Evolutionary conservation across 1,140 invertebrate genomes (phyloP).

Genomic region (Trichonephila clavipes): DNA sequence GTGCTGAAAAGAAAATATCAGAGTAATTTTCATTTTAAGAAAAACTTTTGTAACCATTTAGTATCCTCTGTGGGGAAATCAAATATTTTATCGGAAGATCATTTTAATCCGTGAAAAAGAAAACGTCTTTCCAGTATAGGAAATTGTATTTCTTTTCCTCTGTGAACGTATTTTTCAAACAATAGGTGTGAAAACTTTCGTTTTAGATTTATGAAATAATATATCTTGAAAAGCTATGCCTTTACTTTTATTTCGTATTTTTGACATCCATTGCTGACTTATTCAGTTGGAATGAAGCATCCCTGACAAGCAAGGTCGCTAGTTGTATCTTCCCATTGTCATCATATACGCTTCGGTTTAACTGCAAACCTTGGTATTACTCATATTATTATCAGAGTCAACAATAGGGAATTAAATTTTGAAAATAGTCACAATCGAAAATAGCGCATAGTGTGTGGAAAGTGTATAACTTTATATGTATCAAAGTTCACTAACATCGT

Average conservation of each 20-base stretch:
- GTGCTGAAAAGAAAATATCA: too few relatives aligned
- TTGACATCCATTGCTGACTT: slow-evolving; percentile 16
- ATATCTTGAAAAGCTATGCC: background rate
- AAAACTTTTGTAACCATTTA: too few relatives aligned
- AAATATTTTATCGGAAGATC: too few relatives aligned
- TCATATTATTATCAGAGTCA: background rate
- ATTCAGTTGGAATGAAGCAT: slow-evolving; percentile 23
- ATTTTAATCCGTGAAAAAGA: too few relatives aligned
- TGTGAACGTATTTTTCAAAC: background rate
- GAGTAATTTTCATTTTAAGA: too few relatives aligned
- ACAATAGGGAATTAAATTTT: background rate
- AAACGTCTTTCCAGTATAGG: too few relatives aligned
- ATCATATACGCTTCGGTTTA: background rate
- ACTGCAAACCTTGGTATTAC: background rate
- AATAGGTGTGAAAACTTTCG: slow-evolving; percentile 19
- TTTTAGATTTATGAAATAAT: slow-evolving; percentile 24
- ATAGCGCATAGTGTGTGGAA: too few relatives aligned
- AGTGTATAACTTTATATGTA: background rate
- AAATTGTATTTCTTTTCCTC: background rate
- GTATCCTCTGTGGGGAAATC: too few relatives aligned
- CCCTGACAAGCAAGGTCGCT: slow-evolving; percentile 48
- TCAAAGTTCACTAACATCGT: background rate
- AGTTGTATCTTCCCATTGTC: slow-evolving; percentile 10
- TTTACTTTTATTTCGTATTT: background rate
- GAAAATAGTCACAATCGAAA: background rate